Conservation (phyloP, 2,113 vertebrate species). For the Corvus moneduloides region DNA sequence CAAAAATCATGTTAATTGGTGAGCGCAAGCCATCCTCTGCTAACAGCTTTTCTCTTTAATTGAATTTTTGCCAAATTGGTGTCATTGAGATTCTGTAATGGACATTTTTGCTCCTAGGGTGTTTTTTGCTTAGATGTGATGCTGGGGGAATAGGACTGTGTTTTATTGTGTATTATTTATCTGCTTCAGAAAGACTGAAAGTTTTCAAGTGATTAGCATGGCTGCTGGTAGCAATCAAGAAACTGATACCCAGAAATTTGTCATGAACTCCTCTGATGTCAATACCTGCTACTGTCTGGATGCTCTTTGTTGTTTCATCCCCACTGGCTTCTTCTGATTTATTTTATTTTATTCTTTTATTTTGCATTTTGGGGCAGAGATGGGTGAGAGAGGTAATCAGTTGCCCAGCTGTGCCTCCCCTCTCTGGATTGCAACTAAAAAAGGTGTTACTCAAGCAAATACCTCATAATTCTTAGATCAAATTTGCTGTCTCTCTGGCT, state of each 20-base stretch:
- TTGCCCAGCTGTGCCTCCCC: background rate
- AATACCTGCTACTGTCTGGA: background rate
- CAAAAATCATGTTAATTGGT: slow-evolving; percentile 47
- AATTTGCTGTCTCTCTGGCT: background rate
- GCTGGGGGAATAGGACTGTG: background rate
- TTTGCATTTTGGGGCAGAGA: background rate
- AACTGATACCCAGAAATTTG: background rate
- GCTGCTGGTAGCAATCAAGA: background rate
- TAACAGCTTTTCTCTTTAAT: slow-evolving; percentile 44
- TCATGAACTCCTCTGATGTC: background rate
- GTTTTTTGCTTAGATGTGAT: background rate
- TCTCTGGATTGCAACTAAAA: background rate
- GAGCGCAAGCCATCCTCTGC: background rate
- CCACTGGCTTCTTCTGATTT: background rate
- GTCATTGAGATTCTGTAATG: background rate
- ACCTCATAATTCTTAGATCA: background rate
- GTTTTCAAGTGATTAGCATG: background rate
- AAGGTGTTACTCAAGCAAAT: background rate
- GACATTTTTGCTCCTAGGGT: background rate
- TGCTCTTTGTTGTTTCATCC: background rate
- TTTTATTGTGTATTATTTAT: background rate
- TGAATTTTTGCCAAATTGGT: slow-evolving; percentile 18
- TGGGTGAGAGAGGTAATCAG: background rate
- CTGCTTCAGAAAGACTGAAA: background rate
- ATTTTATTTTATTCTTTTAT: background rate